Conservation (phyloP, 2,113 vertebrate species). For the Procavia capensis region DNA sequence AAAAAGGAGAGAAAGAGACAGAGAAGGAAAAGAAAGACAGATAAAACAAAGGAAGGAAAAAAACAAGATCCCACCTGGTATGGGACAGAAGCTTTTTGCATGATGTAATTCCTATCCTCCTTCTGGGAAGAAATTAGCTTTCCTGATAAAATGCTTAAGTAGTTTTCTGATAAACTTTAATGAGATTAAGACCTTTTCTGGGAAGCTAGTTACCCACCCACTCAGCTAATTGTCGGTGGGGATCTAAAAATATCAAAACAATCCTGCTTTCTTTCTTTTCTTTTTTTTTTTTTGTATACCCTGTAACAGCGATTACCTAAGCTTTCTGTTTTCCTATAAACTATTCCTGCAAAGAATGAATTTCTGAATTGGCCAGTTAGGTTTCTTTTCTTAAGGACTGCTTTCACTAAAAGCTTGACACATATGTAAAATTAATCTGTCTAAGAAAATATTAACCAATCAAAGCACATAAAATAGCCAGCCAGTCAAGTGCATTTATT, state of each 20-base stretch:
- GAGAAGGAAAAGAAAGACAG: neutral
- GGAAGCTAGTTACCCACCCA: constrained; percentile 80
- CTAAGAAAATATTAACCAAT: neutral
- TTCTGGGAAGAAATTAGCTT: constrained; percentile 81
- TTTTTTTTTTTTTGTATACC: constrained; percentile 22
- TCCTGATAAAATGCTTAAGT: constrained; percentile 78
- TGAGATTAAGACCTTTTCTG: constrained; percentile 81
- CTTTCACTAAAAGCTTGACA: constrained; percentile 51
- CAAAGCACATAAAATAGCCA: neutral
- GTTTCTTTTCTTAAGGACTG: constrained; percentile 26
- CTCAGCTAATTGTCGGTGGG: constrained; percentile 71
- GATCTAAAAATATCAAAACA: constrained; percentile 71
- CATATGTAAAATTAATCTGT: constrained; percentile 32
- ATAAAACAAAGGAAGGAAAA: too few species aligned
- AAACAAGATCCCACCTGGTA: neutral
- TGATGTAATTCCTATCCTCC: constrained; percentile 75
- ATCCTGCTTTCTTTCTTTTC: too few species aligned
- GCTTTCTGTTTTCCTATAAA: constrained; percentile 47
- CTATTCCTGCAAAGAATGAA: constrained; percentile 17
- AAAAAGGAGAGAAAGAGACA: neutral
- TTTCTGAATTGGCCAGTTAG: constrained; percentile 12
- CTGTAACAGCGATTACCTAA: constrained; percentile 61
- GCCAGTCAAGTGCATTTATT: neutral
- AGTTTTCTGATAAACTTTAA: constrained; percentile 83
- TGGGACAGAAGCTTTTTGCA: constrained; percentile 36